Evolutionary conservation across 2,888 invertebrate species (phyloP), one percentile per base, ranked within the genome.

Genomic region (Tromatobia lineatoria): DNA sequence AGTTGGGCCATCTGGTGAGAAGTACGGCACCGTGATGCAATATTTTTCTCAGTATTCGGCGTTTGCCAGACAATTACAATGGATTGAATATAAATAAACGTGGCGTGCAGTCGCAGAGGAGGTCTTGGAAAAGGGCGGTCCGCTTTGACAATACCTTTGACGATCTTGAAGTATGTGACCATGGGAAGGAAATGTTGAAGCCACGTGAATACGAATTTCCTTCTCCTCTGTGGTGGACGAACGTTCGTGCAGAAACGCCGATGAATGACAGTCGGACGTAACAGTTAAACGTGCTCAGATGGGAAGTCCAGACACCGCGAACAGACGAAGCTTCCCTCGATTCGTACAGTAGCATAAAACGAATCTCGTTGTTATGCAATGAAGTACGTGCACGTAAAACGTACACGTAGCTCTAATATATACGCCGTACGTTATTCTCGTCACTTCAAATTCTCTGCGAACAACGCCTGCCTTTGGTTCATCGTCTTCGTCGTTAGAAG

Each of bases 401-500:
- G 25, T 64, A 42, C 64, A 77, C 69, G 80, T 83, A 73, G 47
- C 54, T 34, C 61, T 38, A 59, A 45, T 61, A 38, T 64, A 52
- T 69, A 61, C 50, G 42, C 45, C 18, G 50, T 38, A 73, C 69
- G 59, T 74, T 71, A 18, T 59, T 61, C 52, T 61, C 64, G 64
- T 70, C 52, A 70, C 70, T 66, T 64, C 71, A 69, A 70, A 77
- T 38, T 66, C 61, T n/a, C 70, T n/a, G 38, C 76, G 29, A 25
- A 73, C 83, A 34, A 75, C 70, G 61, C 47, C 69, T 74, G 70
- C 11, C 18, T 29, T 29, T 45, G 59, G 25, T 74, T 50, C 69
- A 75, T 73, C 80, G 61, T 80, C 67, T 69, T 74, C 54, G 64
- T 80, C 80, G 83, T 80, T 84, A 80, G 80, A 80, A 80, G 80